Conservation (phyloP, 2,888 invertebrate genomes). For the Agonopterix arenella region DNA sequence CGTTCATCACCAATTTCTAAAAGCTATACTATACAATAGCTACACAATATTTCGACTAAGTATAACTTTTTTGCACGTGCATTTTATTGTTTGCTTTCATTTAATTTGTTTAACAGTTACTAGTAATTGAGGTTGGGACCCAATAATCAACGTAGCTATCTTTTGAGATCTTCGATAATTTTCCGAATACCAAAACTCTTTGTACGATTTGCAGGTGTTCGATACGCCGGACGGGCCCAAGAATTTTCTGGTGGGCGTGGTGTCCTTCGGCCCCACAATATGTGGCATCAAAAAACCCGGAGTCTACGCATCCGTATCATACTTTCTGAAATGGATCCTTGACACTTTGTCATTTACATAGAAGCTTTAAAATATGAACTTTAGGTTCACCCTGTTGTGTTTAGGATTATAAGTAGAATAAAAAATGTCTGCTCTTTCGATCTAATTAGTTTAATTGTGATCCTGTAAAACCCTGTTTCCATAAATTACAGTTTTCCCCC, state of each 20-base stretch:
- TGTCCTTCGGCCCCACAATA: slow-evolving; percentile 76
- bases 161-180: too few species aligned
- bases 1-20: too few species aligned
- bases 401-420: too few species aligned
- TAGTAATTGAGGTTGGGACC: background rate
- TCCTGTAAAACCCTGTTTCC: too few species aligned
- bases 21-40: too few species aligned
- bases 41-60: too few species aligned
- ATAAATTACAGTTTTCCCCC: slow-evolving; percentile 24
- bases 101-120: background rate
- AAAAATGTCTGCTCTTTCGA: too few species aligned
- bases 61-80: too few species aligned
- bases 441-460: background rate
- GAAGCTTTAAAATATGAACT: too few species aligned
- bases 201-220: slow-evolving; percentile 47
- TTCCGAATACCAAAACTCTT: background rate
- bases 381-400: too few species aligned
- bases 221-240: slow-evolving; percentile 66
- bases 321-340: slow-evolving; percentile 76
- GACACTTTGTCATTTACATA: background rate
- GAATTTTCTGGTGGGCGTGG: slow-evolving; percentile 76
- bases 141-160: background rate
- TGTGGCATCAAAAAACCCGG: slow-evolving; percentile 76
- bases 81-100: background rate
- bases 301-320: slow-evolving; percentile 69